Base-by-base conservation (phyloP, 2,888 invertebrate genomes). In the Idaea biselata region DNA sequence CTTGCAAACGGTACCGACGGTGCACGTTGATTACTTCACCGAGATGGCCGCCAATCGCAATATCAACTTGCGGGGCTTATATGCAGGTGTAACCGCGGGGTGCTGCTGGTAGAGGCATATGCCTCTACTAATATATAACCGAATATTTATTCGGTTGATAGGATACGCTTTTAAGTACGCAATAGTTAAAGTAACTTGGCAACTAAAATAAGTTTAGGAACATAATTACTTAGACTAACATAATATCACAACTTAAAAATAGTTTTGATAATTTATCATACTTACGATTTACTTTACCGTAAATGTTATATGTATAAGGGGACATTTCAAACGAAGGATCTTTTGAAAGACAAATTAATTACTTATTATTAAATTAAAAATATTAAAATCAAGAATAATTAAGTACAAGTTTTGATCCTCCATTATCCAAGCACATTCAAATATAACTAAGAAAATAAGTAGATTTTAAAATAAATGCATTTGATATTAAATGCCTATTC, bases 361-460 rank as follows among this genome's bases (percentile, higher is more conserved):
- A 44, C 33, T 11, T 25, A 58, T 17, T 58, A 33, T 16, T 6
- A 18, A 56, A 59, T 56, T 60, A 60, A 63, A 59, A 55, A 33
- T 32, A 32, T n/a, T 8, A 32, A 32, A 32, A 32, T 32, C 8
- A 44, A 8, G 14, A 44, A 44, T 7, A 11, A 44, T 44, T 44
- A 44, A 44, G 44, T 44, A 44, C 44, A 44, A 44, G 11, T 6
- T 4, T 44, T 44, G 44, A 44, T 44, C 44, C 44, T 44, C 44
- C 44, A 44, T 44, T 44, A 44, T 44, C 11, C 11, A 44, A 3
- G 44, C 14, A 44, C 44, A 44, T 44, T 44, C 8, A 44, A 44
- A 44, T 44, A 44, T 44, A 16, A 60, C 55, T 55, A 16, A 32
- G n/a, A n/a, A 55, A 60, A 17, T 32, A 32, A 58, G 32, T 58